Conservation (phyloP, 2,888 invertebrate genomes). For the Orchestes rusci region DNA sequence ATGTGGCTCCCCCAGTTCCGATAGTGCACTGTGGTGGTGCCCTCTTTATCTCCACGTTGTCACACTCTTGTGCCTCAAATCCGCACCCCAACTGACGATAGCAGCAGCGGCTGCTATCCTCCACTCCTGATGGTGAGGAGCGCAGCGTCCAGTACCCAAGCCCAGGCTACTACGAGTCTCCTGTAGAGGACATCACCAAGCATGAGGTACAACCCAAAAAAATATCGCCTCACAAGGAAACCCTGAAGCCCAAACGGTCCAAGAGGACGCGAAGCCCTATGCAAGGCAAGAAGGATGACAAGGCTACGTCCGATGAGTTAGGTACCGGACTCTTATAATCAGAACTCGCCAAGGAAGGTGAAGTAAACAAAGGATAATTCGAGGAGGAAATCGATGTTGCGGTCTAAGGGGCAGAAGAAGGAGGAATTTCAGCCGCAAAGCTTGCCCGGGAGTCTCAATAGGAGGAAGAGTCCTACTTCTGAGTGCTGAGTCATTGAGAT, state of each 20-base stretch:
- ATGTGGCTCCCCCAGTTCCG: conserved; percentile 87
- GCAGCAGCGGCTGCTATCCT: conserved; percentile 52
- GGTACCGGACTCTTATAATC: conserved; percentile 32
- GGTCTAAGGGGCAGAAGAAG: conserved; percentile 44
- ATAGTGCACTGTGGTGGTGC: conserved; percentile 64
- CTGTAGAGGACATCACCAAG: too few relatives aligned
- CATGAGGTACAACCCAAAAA: too few relatives aligned
- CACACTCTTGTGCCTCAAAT: conserved; percentile 41
- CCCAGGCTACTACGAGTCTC: conserved; percentile 69
- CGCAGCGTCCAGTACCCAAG: conserved; percentile 60
- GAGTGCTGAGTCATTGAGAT: conserved; percentile 78
- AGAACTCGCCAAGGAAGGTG: conserved; percentile 52
- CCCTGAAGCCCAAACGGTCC: conserved; percentile 35
- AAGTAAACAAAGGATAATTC: conserved; percentile 59
- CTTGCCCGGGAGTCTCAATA: conserved; percentile 50
- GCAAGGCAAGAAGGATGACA: conserved; percentile 36
- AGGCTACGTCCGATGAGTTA: conserved; percentile 44
- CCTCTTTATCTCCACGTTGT: conserved; percentile 32
- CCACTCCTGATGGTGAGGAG: conserved; percentile 48
- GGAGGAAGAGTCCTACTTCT: conserved; percentile 47
- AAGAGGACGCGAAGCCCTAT: conserved; percentile 42
- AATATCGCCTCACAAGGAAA: conserved; percentile 33
- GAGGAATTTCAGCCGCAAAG: conserved; percentile 37
- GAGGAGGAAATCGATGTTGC: conserved; percentile 56
- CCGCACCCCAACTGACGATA: conserved; percentile 49